Evolutionary conservation across 2,113 vertebrate genomes (phyloP), one percentile per base, ranked within the genome.

Genomic region (Saimiri boliviensis): DNA sequence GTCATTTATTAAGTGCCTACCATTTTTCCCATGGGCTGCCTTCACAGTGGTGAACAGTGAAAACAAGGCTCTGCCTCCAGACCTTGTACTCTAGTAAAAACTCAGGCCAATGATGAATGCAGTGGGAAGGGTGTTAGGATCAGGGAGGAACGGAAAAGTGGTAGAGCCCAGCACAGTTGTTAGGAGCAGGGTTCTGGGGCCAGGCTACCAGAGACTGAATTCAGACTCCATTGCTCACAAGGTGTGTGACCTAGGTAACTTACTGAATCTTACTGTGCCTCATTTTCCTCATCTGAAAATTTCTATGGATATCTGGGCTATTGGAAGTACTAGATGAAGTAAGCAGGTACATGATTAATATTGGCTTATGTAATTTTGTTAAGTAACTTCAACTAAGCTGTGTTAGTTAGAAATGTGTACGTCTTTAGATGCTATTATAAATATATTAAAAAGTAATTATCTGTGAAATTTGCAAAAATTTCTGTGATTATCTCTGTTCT

Each of bases 391-490:
- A 56, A 19, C 68, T 89, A 66, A 94, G 76, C 45, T 16, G 1
- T 76, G 27, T 94, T 96, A 80, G 54, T 94, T 96, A 80, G 60
- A 58, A 63, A 42, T 91, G 68, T 7, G 4, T 70, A 81, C 23
- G 58, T 6, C 86, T 94, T 91, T 27, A 27, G 54, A 66, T 93
- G 94, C 76, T 76, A 92, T 87, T 94, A 93, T 93, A 95, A 94
- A 84, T 63, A 70, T 80, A 94, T 94, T 89, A 96, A 95, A 70
- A 94, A 90, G 84, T 47, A 94, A 94, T 94, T 97, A 91, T 74
- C 86, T 42, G 11, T 83, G 10, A 56, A 91, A 85, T 73, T 93
- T 87, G 30, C 35, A 91, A 91, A 92, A 92, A 73, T 91, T 54
- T 84, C 37, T 79, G 5, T 93, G 56, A 86, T 91, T 96, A 86